A percentile compares a stretch with the other conserved stretches of the same genome.
phyloP scores from a whole-genome alignment of 1,140 invertebrate genomes.

The Nomia melanderi region DNA sequence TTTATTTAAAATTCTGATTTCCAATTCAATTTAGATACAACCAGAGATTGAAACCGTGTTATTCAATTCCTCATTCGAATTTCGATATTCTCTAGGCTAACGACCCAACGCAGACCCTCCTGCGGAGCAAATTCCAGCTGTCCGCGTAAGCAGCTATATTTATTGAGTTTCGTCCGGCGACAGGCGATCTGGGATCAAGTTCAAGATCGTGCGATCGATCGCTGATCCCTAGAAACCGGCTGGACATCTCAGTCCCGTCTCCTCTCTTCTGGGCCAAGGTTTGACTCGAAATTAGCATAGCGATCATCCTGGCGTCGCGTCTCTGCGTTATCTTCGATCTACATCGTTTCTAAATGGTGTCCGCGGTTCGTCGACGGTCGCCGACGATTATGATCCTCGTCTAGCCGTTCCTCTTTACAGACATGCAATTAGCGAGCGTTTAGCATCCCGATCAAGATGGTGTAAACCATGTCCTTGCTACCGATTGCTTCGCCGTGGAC shows the following conservation, averaged over 20 bases:
- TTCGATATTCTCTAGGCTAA: conserved; percentile 29
- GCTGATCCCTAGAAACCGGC: background rate
- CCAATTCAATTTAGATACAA: too few species aligned
- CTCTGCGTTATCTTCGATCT: conserved; percentile 23
- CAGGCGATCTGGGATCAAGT: conserved; percentile 45
- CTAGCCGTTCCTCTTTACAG: background rate
- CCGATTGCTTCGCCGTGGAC: background rate
- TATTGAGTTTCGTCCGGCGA: conserved; percentile 16
- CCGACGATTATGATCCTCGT: background rate
- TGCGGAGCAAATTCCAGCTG: conserved; percentile 45
- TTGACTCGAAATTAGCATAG: conserved; percentile 42
- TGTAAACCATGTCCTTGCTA: background rate
- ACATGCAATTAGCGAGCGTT: conserved; percentile 19
- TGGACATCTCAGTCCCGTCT: too few species aligned
- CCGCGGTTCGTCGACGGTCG: background rate
- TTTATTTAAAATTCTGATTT: too few species aligned
- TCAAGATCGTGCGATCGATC: conserved; percentile 49
- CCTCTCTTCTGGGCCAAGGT: conserved; percentile 49
- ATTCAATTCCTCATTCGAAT: background rate
- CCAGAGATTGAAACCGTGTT: too few species aligned
- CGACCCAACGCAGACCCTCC: conserved; percentile 23
- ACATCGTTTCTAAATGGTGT: background rate
- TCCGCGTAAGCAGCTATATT: conserved; percentile 31
- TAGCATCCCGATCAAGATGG: conserved; percentile 4
- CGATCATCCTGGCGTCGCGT: background rate